Evolutionary conservation across 1,140 invertebrate genomes (phyloP).

Genomic region (Fopius arisanus): DNA sequence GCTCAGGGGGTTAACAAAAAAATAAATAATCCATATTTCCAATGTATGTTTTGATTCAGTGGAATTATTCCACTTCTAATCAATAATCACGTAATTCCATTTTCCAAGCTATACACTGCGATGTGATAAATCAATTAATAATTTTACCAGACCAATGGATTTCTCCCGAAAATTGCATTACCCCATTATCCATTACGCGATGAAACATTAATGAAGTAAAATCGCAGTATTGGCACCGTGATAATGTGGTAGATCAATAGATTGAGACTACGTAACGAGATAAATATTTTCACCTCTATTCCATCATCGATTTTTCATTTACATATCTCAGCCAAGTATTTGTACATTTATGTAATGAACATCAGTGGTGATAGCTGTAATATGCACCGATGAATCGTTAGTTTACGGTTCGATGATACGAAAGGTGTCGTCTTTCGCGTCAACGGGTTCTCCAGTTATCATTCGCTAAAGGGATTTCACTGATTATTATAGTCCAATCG

Average conservation of each 20-base stretch:
- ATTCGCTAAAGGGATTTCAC: no score
- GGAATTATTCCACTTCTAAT: background rate
- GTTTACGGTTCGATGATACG: background rate
- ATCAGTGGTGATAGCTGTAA: background rate
- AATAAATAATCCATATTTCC: no score
- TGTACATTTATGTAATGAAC: background rate
- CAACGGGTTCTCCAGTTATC: no score
- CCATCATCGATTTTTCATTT: background rate
- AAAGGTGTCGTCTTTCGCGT: background rate
- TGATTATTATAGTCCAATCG: no score
- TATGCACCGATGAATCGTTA: background rate
- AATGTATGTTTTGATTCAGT: background rate
- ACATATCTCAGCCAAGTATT: background rate
- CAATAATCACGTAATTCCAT: background rate
- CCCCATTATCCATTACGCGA: background rate
- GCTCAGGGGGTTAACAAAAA: no score
- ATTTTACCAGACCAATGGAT: background rate
- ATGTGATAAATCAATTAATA: background rate
- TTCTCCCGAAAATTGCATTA: background rate
- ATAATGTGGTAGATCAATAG: background rate
- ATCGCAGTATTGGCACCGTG: background rate
- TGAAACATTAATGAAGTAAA: conserved; percentile 4
- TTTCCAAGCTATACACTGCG: background rate
- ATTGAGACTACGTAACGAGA: background rate
- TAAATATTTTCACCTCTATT: background rate